Evolutionary conservation across 2,113 vertebrate genomes (phyloP).

Genomic region (Equus przewalskii): DNA sequence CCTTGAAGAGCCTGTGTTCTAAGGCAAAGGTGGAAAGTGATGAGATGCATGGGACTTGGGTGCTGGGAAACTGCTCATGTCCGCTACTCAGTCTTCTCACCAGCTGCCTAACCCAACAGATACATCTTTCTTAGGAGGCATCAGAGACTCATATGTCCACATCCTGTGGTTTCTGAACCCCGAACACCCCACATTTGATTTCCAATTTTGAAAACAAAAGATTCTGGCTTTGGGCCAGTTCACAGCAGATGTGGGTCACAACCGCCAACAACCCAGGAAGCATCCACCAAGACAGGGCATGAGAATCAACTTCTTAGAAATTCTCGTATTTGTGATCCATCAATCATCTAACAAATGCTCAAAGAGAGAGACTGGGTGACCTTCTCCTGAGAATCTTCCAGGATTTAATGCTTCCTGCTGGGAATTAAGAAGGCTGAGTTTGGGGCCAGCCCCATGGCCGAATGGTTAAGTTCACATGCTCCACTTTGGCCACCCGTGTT

Average conservation of each 20-base stretch:
- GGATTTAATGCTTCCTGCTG: slow-evolving; percentile 17
- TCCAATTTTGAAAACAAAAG: slow-evolving; percentile 72
- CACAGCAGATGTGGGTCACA: slow-evolving; percentile 69
- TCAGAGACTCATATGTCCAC: neutral
- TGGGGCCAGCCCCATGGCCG: no score
- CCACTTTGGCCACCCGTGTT: no score
- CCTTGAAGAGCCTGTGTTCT: neutral
- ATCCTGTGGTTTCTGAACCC: slow-evolving; percentile 70
- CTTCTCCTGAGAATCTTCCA: neutral
- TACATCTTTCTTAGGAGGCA: slow-evolving; percentile 42
- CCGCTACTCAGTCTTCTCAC: slow-evolving; percentile 27
- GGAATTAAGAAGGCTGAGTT: slow-evolving; percentile 17
- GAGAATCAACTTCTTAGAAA: slow-evolving; percentile 72
- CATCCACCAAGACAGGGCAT: slow-evolving; percentile 17
- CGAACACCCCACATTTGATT: slow-evolving; percentile 60
- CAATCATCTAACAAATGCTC: slow-evolving; percentile 13
- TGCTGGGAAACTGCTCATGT: neutral
- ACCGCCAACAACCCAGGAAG: slow-evolving; percentile 66
- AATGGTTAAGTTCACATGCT: no score
- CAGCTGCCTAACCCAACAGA: slow-evolving; percentile 51
- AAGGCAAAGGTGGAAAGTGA: neutral
- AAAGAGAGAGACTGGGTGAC: neutral
- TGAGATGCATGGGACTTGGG: neutral
- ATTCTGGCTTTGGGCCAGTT: slow-evolving; percentile 68
- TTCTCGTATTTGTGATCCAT: slow-evolving; percentile 49